Conservation (phyloP, 2,888 invertebrate genomes). For the Argyra leucocephala region DNA sequence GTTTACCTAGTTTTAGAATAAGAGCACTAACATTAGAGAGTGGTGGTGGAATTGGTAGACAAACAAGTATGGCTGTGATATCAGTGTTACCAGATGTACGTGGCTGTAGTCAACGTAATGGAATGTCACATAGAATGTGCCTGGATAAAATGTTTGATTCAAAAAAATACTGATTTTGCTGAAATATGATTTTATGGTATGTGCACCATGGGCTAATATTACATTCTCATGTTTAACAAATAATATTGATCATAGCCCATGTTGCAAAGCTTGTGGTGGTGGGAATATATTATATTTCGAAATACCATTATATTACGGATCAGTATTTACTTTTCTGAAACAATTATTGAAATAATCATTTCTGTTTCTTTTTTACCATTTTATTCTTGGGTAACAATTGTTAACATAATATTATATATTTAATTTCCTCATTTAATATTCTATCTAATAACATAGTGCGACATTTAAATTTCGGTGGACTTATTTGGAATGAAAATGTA, state of each 20-base stretch:
- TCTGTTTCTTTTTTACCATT: too few relatives aligned
- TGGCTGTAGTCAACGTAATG: conserved; percentile 61
- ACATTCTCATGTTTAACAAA: conserved; percentile 73
- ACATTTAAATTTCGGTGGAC: too few relatives aligned
- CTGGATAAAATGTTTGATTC: conserved; percentile 73
- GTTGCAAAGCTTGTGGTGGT: conserved; percentile 67
- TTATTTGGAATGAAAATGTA: too few relatives aligned
- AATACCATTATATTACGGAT: conserved; percentile 66
- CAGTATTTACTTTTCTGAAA: too few relatives aligned
- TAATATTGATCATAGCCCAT: conserved; percentile 70
- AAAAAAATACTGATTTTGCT: conserved; percentile 45
- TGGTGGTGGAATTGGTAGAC: conserved; percentile 48
- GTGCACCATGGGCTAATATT: conserved; percentile 76
- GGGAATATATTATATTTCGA: conserved; percentile 64
- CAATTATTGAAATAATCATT: too few relatives aligned
- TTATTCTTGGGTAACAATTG: too few relatives aligned
- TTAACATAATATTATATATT: too few relatives aligned
- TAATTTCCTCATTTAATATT: too few relatives aligned
- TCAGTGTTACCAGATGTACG: conserved; percentile 66
- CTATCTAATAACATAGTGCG: too few relatives aligned
- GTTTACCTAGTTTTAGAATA: conserved; percentile 63
- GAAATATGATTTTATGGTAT: conserved; percentile 67
- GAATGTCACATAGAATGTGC: conserved; percentile 65
- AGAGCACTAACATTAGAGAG: conserved; percentile 57
- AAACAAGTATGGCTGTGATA: conserved; percentile 49